phyloP scores from a whole-genome alignment of 2,797 vertebrate genomes.

The Oryzias sinensis region DNA sequence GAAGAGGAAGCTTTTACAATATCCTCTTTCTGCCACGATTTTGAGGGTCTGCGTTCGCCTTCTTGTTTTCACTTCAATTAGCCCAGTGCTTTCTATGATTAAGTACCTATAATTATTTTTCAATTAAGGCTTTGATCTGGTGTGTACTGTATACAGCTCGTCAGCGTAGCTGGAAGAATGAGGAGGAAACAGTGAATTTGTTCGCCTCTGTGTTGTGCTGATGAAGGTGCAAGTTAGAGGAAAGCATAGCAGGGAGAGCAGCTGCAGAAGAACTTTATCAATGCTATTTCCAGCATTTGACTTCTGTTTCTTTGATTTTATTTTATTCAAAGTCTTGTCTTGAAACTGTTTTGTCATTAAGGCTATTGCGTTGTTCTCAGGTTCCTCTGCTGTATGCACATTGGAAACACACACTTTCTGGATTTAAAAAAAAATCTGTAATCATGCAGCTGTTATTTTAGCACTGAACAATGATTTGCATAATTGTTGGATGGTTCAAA shows the following conservation, averaged over 20 bases:
- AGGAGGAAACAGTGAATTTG: slow-evolving; percentile 80
- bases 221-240: slow-evolving; percentile 73
- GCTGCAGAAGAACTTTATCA: slow-evolving; percentile 45
- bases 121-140: slow-evolving; percentile 99
- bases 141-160: slow-evolving; percentile 84
- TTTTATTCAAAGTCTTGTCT: too few species aligned
- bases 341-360: background rate
- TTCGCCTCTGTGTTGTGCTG: slow-evolving; percentile 76
- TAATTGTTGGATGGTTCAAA: too few species aligned
- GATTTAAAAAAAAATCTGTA: too few species aligned
- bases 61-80: slow-evolving; percentile 99
- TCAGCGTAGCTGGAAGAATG: slow-evolving; percentile 72
- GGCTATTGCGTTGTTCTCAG: background rate
- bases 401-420: background rate
- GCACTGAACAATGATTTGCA: too few species aligned
- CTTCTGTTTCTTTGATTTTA: slow-evolving; percentile 3
- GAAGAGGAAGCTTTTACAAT: slow-evolving; percentile 97
- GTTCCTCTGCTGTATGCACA: background rate
- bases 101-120: slow-evolving; percentile 99
- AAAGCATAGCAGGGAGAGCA: slow-evolving; percentile 55
- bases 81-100: slow-evolving; percentile 98
- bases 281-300: slow-evolving; percentile 22
- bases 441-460: too few species aligned
- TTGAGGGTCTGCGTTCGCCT: slow-evolving; percentile 88
- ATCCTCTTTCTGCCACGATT: slow-evolving; percentile 95